Conservation (phyloP, 37 sponge, comb jelly and placozoan genomes). For the Cladorhizidae sp. region DNA sequence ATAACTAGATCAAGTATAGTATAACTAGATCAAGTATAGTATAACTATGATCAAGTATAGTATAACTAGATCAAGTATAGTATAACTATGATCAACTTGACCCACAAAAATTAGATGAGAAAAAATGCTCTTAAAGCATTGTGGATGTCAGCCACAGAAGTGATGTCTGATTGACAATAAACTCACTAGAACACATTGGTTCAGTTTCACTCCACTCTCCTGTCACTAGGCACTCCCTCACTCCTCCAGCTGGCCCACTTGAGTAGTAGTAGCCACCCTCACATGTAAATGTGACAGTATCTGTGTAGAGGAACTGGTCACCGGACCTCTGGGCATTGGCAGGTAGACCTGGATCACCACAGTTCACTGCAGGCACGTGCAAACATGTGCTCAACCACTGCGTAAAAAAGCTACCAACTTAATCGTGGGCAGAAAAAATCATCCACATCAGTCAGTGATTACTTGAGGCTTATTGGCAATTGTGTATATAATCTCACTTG, state of each 20-base stretch:
- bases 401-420: not conserved
- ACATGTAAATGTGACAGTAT: constrained; percentile 61
- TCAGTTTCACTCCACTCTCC: constrained; percentile 76
- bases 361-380: no score
- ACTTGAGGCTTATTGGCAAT: not conserved
- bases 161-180: not conserved
- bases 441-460: no score
- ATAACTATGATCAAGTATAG: no score
- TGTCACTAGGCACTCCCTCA: constrained; percentile 60
- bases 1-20: no score
- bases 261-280: constrained; percentile 78
- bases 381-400: no score
- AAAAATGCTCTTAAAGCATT: no score
- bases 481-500: no score
- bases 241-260: constrained; percentile 50
- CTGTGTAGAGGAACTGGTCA: constrained; percentile 49
- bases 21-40: no score
- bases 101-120: no score
- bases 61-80: no score
- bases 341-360: constrained; percentile 76
- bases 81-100: no score
- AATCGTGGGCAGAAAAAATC: not conserved
- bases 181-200: constrained; percentile 70
- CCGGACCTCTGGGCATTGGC: constrained; percentile 45
- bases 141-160: no score